Evolutionary conservation across 2,797 vertebrate species (phyloP), one percentile per base, ranked within the genome.

Genomic region (Chrosomus eos): DNA sequence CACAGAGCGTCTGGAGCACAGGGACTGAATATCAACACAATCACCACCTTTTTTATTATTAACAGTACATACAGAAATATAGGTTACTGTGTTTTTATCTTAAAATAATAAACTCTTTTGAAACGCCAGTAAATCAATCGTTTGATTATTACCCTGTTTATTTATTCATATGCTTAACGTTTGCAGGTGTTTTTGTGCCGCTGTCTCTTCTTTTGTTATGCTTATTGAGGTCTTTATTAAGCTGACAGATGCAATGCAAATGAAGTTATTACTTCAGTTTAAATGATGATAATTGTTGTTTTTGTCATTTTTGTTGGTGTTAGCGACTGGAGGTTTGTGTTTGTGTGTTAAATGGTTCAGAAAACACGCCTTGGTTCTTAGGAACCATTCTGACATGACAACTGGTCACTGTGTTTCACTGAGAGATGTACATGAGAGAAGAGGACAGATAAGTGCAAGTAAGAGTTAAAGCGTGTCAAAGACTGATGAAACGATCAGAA

Each of bases 401-500:
- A 93, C 88, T 90, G 90, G 89, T 91, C 92, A 91, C 91, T 62
- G 66, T 83, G 89, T 91, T 90, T 91, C 70, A 84, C 88, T 62
- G 78, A 88, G 70, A 28, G 13, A 79, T 3, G 36, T 23, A 62
- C 26, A 18, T 36, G 43, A 68, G 19, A 70, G 45, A 28, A 38
- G 2, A 0, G n/a, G 23, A n/a, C 19, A 7, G 23, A 33, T n/a
- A 10, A 18, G 31, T 31, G 60, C 13, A 13, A 2, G 14, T 18
- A 31, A 31, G 62, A 31, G 60, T 31, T 60, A 60, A 33, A 75
- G 19, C 4, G 28, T 19, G 53, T 33, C 7, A 26, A 51, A 28
- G 19, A 62, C 14, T 16, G 26, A 16, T 16, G 26, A 28, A 28
- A 26, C 92, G 94, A 96, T 96, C 96, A 95, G 93, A 94, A 93